Conservation (phyloP, 2,113 vertebrate genomes). For the Carollia perspicillata region DNA sequence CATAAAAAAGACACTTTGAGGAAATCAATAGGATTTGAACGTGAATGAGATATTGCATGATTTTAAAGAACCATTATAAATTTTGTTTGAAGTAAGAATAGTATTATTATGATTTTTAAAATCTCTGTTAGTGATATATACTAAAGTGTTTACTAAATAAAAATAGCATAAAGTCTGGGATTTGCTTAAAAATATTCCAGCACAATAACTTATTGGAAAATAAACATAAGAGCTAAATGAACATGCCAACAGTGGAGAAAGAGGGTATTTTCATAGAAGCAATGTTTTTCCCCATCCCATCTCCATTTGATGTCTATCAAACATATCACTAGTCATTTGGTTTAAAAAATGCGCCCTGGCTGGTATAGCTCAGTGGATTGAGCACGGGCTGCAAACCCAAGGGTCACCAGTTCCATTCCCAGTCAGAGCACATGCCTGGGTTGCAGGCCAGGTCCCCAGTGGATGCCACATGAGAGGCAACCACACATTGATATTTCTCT, state of each 20-base stretch:
- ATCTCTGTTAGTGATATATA: not conserved
- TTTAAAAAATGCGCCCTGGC: not conserved
- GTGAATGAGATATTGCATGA: not conserved
- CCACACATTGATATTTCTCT: too few species aligned
- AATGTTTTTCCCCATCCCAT: not conserved
- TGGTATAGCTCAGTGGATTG: too few species aligned
- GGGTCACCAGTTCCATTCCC: too few species aligned
- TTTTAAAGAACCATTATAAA: not conserved
- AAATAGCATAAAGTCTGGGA: not conserved
- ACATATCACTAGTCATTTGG: not conserved
- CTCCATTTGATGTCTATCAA: not conserved
- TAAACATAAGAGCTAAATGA: not conserved
- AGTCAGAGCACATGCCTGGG: too few species aligned
- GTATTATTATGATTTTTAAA: not conserved
- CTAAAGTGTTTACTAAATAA: not conserved
- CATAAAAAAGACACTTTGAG: not conserved
- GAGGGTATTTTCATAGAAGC: not conserved
- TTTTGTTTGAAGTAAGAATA: not conserved
- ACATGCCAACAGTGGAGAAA: not conserved
- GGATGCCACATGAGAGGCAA: too few species aligned
- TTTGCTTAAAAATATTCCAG: not conserved
- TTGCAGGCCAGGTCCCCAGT: too few species aligned
- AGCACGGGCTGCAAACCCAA: too few species aligned
- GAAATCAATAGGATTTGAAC: not conserved
- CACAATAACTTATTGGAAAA: not conserved